Evolutionary conservation across 2,797 vertebrate species (phyloP), one percentile per base, ranked within the genome.

Genomic region (Schizopygopsis malacanthus): DNA sequence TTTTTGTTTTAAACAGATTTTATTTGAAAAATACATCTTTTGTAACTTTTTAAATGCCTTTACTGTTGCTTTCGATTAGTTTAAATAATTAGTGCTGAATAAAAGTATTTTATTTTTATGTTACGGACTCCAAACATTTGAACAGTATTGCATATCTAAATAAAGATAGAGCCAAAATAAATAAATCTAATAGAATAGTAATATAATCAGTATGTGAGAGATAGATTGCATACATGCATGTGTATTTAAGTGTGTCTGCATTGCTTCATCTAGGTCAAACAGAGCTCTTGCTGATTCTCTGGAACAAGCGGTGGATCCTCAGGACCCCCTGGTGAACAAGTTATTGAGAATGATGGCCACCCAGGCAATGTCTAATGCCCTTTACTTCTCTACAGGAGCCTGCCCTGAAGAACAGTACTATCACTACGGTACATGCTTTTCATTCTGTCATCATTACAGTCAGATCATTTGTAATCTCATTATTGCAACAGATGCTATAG

Each of bases 321-420:
- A 75, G 0, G 98, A 99, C 88, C 95, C 97, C 0, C 81, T 97
- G n/a, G 96, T 99, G 47, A 99, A 99, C 89, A 89, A 93, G 85
- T 69, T 99, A 84, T 90, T 99, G 85, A 95, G 98, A 52, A 94
- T 96, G 41, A 98, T 99, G 98, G 98, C 98, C 82, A 98, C 97
- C 0, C 96, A 97, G 0, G 98, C 98, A 15, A 99, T 99, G 98
- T 96, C 97, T 0, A 98, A 98, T 0, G 98, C 98, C 0, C 63
- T 96, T 25, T 99, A 99, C 93, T 98, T 98, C 94, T 99, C 97
- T 0, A 98, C 97, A 0, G 98, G 98, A 0, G 93, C 96, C 0
- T 94, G 93, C 82, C 59, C 96, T 0, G 92, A 96, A 73, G 96
- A 97, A 22, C 95, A 97, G 61, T 98, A 95, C 89, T 96, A 96